Base-by-base conservation (phyloP, 2,888 invertebrate species). In the Eilema sororculum region DNA sequence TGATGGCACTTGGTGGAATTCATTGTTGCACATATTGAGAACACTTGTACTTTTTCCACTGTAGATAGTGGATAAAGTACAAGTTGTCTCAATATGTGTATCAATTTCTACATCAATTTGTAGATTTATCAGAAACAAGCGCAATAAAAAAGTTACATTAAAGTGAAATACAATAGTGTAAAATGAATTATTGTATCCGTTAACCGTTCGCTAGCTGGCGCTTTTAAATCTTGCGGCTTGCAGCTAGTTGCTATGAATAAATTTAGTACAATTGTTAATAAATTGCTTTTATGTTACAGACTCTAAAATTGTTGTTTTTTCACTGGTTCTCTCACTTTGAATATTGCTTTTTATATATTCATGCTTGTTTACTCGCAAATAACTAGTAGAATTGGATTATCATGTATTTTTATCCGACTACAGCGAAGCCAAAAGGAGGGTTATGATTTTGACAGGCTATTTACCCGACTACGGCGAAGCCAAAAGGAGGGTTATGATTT, bases 241-340 rank as follows among this genome's bases (percentile, higher is more conserved):
- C 24, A 58, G 25, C 57, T 56, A 56, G n/a, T 56, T 56, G 56
- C 22, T 58, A 58, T 58, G 57, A 24, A 58, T 58, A 58, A 24
- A 52, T 52, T 52, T 52, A 52, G 20, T n/a, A 52, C 52, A 52
- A 52, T 52, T n/a, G 46, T 20, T 46, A 20, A 46, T 46, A 46
- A 60, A 60, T 60, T 30, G n/a, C 30, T 60, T 60, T 60, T 59
- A 60, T 30, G n/a, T n/a, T 60, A 13, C 60, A 60, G 5, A 60
- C 30, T 60, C n/a, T 30, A 16, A 25, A 60, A 60, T 30, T 60
- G 30, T 8, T n/a, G n/a, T 12, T 30, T 60, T 60, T 60, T 30
- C 30, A 5, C 30, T 30, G n/a, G 6, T n/a, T 30, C 12, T 46
- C 46, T 46, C 46, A 46, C 46, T 46, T 46, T 46, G 46, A 5